A percentile compares a stretch with the other conserved stretches of the same genome.
Evolutionary conservation across 2,888 invertebrate genomes (phyloP).

Genomic region (Caenorhabditis japonica): DNA sequence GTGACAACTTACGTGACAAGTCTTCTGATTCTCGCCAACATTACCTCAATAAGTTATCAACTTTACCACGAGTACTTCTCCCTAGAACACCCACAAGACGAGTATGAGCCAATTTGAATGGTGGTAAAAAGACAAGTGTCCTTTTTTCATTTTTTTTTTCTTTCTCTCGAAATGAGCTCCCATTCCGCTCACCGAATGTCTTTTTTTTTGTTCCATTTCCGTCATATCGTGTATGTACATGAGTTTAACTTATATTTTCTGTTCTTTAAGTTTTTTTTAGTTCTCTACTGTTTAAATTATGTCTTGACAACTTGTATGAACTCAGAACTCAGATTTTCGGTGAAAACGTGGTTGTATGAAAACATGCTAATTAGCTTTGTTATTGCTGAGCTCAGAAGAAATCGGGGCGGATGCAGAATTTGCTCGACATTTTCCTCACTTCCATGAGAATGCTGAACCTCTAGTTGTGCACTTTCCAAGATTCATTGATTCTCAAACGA

Average conservation of each 20-base stretch:
- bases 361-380: too few species aligned
- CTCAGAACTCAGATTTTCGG: background rate
- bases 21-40: constrained; percentile 48
- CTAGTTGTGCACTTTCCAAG: too few species aligned
- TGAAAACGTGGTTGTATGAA: too few species aligned
- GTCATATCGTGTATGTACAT: constrained; percentile 37
- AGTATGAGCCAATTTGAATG: constrained; percentile 53
- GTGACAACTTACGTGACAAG: constrained; percentile 45
- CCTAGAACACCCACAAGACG: constrained; percentile 54
- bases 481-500: too few species aligned
- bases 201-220: constrained; percentile 3
- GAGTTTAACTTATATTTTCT: constrained; percentile 37
- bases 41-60: constrained; percentile 44
- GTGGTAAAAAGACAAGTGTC: background rate
- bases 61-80: constrained; percentile 56
- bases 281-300: too few species aligned
- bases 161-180: constrained; percentile 5
- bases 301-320: too few species aligned
- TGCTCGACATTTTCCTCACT: too few species aligned
- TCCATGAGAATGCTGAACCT: too few species aligned
- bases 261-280: too few species aligned
- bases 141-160: too few species aligned
- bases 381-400: too few species aligned
- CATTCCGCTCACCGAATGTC: constrained; percentile 10
- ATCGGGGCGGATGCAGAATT: too few species aligned